These are phyloP conservation scores for Ophiodon elongatus DNA, from an alignment of 2,113 vertebrate genomes.

Conservation along the genomic window DNA sequence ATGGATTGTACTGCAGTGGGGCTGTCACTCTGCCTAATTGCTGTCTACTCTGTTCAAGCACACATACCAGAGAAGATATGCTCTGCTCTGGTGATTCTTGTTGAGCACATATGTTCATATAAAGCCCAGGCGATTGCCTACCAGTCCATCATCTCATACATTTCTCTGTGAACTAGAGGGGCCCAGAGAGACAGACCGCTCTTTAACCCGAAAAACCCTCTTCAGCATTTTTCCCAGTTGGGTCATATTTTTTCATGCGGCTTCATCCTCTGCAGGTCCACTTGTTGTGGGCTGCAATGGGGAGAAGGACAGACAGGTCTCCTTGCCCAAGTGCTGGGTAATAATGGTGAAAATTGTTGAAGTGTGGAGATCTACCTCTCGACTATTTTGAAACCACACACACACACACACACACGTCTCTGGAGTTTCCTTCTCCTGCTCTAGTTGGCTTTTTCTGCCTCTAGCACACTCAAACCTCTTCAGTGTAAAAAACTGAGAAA, in stretches of 20 bases:
- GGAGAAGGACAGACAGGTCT: constrained; percentile 16
- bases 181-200: constrained; percentile 14
- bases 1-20: constrained; percentile 53
- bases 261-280: constrained; percentile 28
- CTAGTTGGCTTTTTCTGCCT: constrained; percentile 26
- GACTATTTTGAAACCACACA: constrained; percentile 21
- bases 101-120: constrained; percentile 70
- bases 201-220: constrained; percentile 24
- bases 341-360: constrained; percentile 49
- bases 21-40: constrained; percentile 73
- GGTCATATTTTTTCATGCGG: constrained; percentile 26
- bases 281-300: constrained; percentile 7
- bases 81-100: constrained; percentile 64
- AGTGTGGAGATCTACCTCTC: constrained; percentile 20
- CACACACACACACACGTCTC: not conserved
- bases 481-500: constrained; percentile 20
- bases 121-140: constrained; percentile 49
- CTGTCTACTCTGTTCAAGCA: constrained; percentile 59
- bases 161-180: constrained; percentile 12
- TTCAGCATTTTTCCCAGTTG: constrained; percentile 10
- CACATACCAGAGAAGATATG: constrained; percentile 57
- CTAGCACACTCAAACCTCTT: constrained; percentile 40
- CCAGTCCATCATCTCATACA: constrained; percentile 51
- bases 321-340: constrained; percentile 14
- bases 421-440: constrained; percentile 35